A percentile compares a stretch with the other conserved stretches of the same genome.
Conservation (phyloP, 2,113 vertebrate species). For the Canis aureus region DNA sequence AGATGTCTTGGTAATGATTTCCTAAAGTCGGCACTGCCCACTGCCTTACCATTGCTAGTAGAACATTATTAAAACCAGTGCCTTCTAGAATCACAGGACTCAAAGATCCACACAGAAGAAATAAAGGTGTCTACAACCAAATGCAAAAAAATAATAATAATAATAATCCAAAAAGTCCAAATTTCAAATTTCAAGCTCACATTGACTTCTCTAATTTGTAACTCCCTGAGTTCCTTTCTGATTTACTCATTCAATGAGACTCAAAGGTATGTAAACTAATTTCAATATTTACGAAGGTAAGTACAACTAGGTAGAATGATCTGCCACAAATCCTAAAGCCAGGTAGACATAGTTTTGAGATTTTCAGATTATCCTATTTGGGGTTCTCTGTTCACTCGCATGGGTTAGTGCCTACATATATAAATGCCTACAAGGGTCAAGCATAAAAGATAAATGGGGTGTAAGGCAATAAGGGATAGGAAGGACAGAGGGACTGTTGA, state of each 20-base stretch:
- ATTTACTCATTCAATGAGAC: neutral
- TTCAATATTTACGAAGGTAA: conserved; percentile 49
- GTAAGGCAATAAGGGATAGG: neutral
- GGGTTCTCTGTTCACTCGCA: neutral
- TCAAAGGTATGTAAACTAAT: conserved; percentile 26
- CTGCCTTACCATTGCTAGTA: neutral
- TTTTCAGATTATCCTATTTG: conserved; percentile 14
- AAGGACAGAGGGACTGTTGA: neutral
- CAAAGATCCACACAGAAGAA: neutral
- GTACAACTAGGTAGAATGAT: neutral
- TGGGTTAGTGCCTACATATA: neutral
- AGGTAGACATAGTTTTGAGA: neutral
- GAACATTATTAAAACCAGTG: neutral
- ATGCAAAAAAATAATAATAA: neutral
- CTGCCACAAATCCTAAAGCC: conserved; percentile 53
- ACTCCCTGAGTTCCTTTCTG: conserved; percentile 34
- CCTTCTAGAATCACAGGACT: conserved; percentile 16
- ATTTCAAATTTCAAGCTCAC: conserved; percentile 12
- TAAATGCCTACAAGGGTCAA: neutral
- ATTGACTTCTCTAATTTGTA: neutral
- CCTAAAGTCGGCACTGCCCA: neutral
- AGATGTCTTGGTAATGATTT: conserved; percentile 26
- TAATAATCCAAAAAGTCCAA: neutral
- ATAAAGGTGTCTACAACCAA: conserved; percentile 4
- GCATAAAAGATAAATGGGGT: neutral